phyloP scores from a whole-genome alignment of 2,113 vertebrate species.

The Axis porcinus region DNA sequence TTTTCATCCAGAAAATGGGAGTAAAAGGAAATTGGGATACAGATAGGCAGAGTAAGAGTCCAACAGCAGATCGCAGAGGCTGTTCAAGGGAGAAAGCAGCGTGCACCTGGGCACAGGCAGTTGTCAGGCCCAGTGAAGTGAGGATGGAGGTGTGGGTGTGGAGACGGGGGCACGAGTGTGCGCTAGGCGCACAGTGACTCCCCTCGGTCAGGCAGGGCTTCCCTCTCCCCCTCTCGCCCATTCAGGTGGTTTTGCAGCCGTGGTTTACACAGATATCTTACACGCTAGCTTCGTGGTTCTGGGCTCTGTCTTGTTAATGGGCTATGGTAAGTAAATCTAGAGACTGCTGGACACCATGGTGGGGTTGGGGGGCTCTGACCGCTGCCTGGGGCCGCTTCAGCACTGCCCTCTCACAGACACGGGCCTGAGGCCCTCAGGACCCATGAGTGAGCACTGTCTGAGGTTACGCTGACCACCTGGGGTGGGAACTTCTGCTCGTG shows the following conservation, averaged over 20 bases:
- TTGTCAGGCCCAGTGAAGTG: not conserved
- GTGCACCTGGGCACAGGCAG: not conserved
- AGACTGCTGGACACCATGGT: not conserved
- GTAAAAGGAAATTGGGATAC: not conserved
- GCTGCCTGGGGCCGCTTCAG: not conserved
- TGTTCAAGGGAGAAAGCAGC: not conserved
- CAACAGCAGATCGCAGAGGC: not conserved
- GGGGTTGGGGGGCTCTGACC: not conserved
- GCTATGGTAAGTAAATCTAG: slow-evolving; percentile 33
- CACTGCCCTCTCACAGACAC: not conserved
- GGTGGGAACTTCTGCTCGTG: not conserved
- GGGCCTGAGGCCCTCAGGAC: not conserved
- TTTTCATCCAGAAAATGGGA: not conserved
- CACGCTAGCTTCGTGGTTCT: not conserved
- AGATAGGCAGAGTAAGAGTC: not conserved
- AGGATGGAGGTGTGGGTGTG: not conserved
- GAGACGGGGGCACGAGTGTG: fast-evolving
- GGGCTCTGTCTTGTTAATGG: not conserved
- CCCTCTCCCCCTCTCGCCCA: not conserved
- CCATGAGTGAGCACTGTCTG: not conserved
- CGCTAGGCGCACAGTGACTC: not conserved
- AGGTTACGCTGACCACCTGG: not conserved
- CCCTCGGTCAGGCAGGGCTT: not conserved
- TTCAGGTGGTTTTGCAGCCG: slow-evolving; percentile 25
- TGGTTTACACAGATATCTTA: not conserved